Percentiles rank a stretch among this genome's conserved stretches.
These are phyloP conservation scores for Tachuris rubrigastra DNA, from an alignment of 2,113 vertebrate species.

Conservation along the genomic window DNA sequence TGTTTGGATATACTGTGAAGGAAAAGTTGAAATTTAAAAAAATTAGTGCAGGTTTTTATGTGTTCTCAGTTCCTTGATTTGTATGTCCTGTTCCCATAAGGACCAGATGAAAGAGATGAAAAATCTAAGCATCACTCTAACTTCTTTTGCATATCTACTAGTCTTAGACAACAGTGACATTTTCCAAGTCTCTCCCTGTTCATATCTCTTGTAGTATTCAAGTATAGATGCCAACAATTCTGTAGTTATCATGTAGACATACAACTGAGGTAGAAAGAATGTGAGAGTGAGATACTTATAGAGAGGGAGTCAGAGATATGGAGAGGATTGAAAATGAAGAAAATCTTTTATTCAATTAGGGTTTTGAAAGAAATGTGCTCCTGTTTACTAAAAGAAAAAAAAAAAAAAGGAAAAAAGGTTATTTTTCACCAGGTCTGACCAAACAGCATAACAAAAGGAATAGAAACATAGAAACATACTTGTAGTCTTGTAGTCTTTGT, in stretches of 20 bases:
- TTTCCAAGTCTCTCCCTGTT: not conserved
- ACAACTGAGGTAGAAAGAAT: not conserved
- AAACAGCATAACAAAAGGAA: not conserved
- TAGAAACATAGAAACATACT: not conserved
- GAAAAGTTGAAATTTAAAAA: not conserved
- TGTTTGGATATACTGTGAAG: not conserved
- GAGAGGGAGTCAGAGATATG: not conserved
- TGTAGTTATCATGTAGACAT: not conserved
- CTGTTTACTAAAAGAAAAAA: not conserved
- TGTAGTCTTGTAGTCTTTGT: not conserved
- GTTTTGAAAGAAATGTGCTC: not conserved
- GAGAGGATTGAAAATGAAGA: not conserved
- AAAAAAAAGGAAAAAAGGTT: rapidly evolving
- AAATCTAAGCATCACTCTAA: not conserved
- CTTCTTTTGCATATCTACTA: not conserved
- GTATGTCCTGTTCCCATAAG: not conserved
- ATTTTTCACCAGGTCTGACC: not conserved
- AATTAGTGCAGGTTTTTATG: not conserved
- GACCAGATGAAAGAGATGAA: not conserved
- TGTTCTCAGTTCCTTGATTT: not conserved
- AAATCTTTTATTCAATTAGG: not conserved
- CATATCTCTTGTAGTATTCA: not conserved
- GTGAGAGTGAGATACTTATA: not conserved
- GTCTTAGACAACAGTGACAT: not conserved
- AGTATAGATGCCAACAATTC: not conserved